These are phyloP conservation scores for Phasianus colchicus DNA, from an alignment of 2,113 vertebrate species.

Conservation along the genomic window DNA sequence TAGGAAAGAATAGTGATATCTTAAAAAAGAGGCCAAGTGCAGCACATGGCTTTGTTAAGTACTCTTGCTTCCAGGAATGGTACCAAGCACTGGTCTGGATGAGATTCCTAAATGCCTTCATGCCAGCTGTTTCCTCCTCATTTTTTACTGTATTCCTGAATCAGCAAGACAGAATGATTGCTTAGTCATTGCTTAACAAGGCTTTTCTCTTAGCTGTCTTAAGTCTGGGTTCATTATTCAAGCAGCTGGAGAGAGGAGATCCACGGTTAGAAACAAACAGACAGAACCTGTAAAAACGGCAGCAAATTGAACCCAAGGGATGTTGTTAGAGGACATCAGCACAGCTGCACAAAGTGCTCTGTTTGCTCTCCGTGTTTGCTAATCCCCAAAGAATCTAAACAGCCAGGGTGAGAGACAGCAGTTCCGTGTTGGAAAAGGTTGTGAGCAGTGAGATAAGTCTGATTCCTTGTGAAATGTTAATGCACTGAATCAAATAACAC, in stretches of 20 bases:
- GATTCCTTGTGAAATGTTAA: constrained; percentile 52
- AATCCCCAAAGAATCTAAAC: constrained; percentile 8
- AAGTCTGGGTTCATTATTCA: not conserved
- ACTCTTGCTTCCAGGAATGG: not conserved
- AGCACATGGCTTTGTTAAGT: not conserved
- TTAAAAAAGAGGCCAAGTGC: not conserved
- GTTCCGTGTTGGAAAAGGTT: constrained; percentile 26
- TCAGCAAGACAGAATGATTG: not conserved
- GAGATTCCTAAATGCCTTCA: not conserved
- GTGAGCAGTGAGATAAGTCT: constrained; percentile 21
- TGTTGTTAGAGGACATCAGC: constrained; percentile 18
- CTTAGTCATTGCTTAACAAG: not conserved
- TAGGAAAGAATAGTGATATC: not conserved
- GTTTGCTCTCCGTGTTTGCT: constrained; percentile 8
- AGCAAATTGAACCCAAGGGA: constrained; percentile 49
- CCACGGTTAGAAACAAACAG: not conserved
- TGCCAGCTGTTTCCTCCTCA: not conserved
- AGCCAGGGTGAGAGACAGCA: not conserved
- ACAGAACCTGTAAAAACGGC: not conserved
- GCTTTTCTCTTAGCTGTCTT: not conserved
- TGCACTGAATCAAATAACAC: not conserved
- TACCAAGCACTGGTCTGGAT: not conserved
- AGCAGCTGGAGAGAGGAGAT: constrained; percentile 1
- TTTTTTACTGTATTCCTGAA: not conserved
- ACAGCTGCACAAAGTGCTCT: constrained; percentile 5